phyloP scores from a whole-genome alignment of 1,140 invertebrate genomes.

The Myzus persicae region DNA sequence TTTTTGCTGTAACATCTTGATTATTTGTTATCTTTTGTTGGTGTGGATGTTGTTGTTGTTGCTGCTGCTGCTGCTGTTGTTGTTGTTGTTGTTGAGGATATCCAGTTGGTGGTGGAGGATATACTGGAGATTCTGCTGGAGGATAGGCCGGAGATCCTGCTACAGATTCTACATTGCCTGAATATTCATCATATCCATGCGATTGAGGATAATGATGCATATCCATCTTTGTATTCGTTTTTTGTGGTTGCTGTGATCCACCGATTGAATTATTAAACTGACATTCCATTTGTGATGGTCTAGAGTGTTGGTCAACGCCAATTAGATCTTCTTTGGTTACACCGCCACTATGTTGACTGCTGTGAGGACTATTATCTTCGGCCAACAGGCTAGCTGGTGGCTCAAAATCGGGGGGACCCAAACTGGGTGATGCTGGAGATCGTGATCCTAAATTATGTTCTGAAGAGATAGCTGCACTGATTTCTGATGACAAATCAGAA shows the following conservation, averaged over 20 bases:
- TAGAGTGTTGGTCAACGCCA: slow-evolving; percentile 32
- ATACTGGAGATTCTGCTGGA: slow-evolving; percentile 60
- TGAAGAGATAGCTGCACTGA: slow-evolving; percentile 79
- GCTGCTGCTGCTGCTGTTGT: not conserved
- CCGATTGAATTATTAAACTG: slow-evolving; percentile 66
- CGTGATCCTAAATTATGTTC: slow-evolving; percentile 70
- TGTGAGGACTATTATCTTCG: slow-evolving; percentile 64
- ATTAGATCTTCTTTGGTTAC: slow-evolving; percentile 51
- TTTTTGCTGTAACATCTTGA: slow-evolving; percentile 84
- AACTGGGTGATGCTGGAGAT: slow-evolving; percentile 72
- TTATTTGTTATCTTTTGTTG: slow-evolving; percentile 59
- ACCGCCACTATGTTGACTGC: slow-evolving; percentile 59
- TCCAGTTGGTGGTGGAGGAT: slow-evolving; percentile 58
- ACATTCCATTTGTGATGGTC: slow-evolving; percentile 65
- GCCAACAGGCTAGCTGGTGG: slow-evolving; percentile 72
- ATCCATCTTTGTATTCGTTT: slow-evolving; percentile 60
- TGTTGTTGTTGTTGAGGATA: slow-evolving; percentile 51
- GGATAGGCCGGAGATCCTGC: slow-evolving; percentile 61
- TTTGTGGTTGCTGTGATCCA: slow-evolving; percentile 64
- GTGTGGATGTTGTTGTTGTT: slow-evolving; percentile 46
- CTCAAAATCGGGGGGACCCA: slow-evolving; percentile 79
- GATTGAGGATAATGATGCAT: slow-evolving; percentile 61
- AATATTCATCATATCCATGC: slow-evolving; percentile 62
- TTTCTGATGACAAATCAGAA: slow-evolving; percentile 78
- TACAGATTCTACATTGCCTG: slow-evolving; percentile 61